phyloP scores from a whole-genome alignment of 2,797 vertebrate genomes.

The Rhinoraja longicauda region DNA sequence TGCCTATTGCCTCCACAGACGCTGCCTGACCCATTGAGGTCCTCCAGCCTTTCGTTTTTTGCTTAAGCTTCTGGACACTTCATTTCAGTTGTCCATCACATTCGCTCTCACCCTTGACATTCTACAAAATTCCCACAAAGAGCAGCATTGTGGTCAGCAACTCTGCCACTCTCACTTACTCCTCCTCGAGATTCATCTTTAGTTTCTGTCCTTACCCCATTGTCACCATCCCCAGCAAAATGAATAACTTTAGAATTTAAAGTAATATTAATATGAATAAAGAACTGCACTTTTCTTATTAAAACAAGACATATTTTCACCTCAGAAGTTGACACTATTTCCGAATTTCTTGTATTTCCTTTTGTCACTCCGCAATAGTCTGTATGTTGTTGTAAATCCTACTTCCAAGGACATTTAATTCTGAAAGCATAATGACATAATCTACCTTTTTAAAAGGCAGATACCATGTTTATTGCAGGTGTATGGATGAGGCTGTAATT shows the following conservation, averaged over 20 bases:
- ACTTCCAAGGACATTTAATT: constrained; percentile 1
- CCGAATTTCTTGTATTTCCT: neutral
- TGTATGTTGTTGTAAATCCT: neutral
- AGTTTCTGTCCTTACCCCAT: too few species aligned
- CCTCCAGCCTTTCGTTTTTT: too few species aligned
- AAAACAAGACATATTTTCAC: neutral
- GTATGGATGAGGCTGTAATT: neutral
- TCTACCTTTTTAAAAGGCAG: neutral
- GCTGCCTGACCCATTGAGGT: too few species aligned
- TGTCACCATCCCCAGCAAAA: too few species aligned
- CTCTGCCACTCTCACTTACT: too few species aligned
- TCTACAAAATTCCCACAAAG: too few species aligned
- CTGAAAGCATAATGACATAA: neutral
- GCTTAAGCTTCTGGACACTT: too few species aligned
- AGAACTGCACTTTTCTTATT: neutral
- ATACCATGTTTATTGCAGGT: constrained; percentile 27
- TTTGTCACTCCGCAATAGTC: neutral
- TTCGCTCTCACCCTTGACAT: too few species aligned
- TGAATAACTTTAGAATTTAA: neutral
- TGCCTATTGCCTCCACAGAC: too few species aligned
- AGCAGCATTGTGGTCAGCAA: too few species aligned
- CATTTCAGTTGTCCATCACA: too few species aligned
- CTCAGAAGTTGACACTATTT: neutral
- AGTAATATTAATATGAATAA: neutral
- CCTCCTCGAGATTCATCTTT: too few species aligned